These are phyloP conservation scores for Tridacna crocea DNA, from an alignment of 2,888 invertebrate genomes.

Conservation along the genomic window DNA sequence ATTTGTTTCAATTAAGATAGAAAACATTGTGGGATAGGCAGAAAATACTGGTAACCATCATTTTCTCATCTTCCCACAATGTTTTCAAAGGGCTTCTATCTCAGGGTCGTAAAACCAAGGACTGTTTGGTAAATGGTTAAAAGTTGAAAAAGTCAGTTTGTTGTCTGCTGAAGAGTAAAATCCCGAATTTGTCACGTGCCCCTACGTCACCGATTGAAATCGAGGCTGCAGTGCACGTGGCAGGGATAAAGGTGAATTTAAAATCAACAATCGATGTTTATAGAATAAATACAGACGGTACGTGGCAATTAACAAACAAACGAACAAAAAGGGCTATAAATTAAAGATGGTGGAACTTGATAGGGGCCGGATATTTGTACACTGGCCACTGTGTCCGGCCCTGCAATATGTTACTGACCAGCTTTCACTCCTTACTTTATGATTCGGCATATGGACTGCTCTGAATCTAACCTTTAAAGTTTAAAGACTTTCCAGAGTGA, in stretches of 20 bases:
- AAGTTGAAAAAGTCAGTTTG: too few species aligned
- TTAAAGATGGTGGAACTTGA: slow-evolving; percentile 11
- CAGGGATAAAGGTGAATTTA: slow-evolving; percentile 23
- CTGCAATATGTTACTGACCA: slow-evolving; percentile 16
- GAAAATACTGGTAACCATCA: too few species aligned
- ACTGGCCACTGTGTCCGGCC: slow-evolving; percentile 5
- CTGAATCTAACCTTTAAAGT: too few species aligned
- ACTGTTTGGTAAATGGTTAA: too few species aligned
- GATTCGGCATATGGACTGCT: too few species aligned
- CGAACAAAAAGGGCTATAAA: slow-evolving; percentile 2
- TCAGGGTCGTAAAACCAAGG: too few species aligned
- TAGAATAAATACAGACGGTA: slow-evolving; percentile 49
- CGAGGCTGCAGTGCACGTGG: slow-evolving; percentile 12
- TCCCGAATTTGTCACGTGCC: not conserved
- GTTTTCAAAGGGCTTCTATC: too few species aligned
- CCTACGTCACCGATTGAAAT: not conserved
- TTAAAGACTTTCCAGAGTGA: too few species aligned
- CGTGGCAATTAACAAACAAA: slow-evolving; percentile 8
- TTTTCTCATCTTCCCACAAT: too few species aligned
- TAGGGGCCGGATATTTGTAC: slow-evolving; percentile 1
- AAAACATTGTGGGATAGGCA: too few species aligned
- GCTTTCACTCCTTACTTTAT: too few species aligned
- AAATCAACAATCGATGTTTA: slow-evolving; percentile 62
- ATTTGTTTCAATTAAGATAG: too few species aligned
- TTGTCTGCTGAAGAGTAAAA: not conserved